Conservation (phyloP, 2,797 vertebrate species). For the Poecilia gillii region DNA sequence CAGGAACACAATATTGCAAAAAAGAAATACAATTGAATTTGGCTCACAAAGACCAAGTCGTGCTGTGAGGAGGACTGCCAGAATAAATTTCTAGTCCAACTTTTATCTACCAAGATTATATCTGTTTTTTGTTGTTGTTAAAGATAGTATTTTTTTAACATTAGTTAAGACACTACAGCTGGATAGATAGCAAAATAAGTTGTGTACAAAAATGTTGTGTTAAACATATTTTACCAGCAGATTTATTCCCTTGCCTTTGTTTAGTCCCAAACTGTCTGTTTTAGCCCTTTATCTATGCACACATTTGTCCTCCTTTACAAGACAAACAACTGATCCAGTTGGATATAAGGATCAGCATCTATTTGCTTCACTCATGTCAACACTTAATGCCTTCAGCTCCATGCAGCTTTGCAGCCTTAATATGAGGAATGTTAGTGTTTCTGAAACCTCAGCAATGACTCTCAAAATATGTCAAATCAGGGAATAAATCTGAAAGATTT, state of each 20-base stretch:
- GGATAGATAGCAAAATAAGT: not conserved
- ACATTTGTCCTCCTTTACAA: not conserved
- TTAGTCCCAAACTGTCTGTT: not conserved
- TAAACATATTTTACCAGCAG: not conserved
- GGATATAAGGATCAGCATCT: not conserved
- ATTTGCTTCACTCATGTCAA: slow-evolving; percentile 1
- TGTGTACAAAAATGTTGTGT: not conserved
- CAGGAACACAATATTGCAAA: slow-evolving; percentile 42
- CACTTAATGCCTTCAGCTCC: not conserved
- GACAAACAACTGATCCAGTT: not conserved
- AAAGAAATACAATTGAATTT: slow-evolving; percentile 51
- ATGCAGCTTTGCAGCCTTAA: slow-evolving; percentile 1
- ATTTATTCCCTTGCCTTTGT: not conserved
- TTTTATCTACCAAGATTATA: not conserved
- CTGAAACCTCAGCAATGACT: not conserved
- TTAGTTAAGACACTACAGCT: not conserved
- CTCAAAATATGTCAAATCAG: not conserved
- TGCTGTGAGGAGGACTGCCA: not conserved
- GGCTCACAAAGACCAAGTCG: not conserved
- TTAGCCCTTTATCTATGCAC: not conserved
- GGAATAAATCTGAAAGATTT: not conserved
- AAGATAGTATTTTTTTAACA: too few relatives aligned
- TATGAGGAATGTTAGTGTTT: not conserved
- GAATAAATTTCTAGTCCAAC: not conserved
- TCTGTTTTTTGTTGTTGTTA: too few relatives aligned